phyloP scores from a whole-genome alignment of 2,113 vertebrate species.

The Laterallus jamaicensis region DNA sequence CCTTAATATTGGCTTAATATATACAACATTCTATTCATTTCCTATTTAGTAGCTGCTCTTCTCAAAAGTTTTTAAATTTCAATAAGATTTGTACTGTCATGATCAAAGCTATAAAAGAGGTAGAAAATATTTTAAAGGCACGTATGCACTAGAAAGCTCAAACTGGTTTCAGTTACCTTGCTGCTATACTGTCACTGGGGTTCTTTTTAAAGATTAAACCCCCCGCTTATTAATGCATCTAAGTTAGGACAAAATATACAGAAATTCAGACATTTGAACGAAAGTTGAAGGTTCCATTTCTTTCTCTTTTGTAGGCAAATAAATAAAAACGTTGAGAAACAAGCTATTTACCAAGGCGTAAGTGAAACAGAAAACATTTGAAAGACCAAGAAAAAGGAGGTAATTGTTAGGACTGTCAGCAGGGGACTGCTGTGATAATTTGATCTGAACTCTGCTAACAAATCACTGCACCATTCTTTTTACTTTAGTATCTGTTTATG shows the following conservation, averaged over 20 bases:
- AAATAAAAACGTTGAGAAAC: constrained; percentile 84
- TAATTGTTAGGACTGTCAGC: constrained; percentile 91
- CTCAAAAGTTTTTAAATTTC: not conserved
- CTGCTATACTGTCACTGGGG: not conserved
- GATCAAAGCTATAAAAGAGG: constrained; percentile 26
- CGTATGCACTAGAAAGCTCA: constrained; percentile 9
- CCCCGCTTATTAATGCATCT: not conserved
- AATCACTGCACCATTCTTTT: constrained; percentile 92
- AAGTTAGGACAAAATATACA: not conserved
- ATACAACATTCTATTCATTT: not conserved
- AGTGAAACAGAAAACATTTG: constrained; percentile 90
- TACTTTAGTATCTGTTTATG: constrained; percentile 99
- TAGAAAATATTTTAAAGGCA: constrained; percentile 1
- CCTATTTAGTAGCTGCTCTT: not conserved
- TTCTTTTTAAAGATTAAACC: not conserved
- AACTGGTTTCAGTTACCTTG: constrained; percentile 48
- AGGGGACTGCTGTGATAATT: constrained; percentile 96
- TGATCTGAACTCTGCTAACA: constrained; percentile 97
- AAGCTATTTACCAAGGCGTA: constrained; percentile 85
- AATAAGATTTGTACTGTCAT: not conserved
- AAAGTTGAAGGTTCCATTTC: constrained; percentile 2
- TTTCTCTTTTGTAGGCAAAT: constrained; percentile 67
- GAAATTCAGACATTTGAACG: not conserved
- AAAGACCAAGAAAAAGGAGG: constrained; percentile 79
- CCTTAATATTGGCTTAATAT: constrained; percentile 4